These are phyloP conservation scores for Lepidostoma basale DNA, from an alignment of 1,140 invertebrate species.

Conservation along the genomic window DNA sequence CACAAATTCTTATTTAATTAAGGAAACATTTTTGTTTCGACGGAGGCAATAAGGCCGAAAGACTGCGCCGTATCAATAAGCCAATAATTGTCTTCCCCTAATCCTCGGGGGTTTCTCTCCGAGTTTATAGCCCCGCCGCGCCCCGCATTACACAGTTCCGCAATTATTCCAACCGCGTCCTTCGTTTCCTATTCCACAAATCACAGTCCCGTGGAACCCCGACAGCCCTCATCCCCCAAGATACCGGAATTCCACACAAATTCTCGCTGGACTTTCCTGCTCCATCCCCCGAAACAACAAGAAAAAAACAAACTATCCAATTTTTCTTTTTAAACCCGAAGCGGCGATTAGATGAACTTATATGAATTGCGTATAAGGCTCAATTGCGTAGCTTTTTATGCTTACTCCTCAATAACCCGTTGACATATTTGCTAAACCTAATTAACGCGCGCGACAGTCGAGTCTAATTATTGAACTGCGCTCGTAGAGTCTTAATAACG, in stretches of 20 bases:
- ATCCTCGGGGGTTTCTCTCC: conserved; percentile 15
- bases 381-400: too few species aligned
- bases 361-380: too few species aligned
- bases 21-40: too few species aligned
- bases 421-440: too few species aligned
- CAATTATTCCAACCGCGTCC: conserved; percentile 40
- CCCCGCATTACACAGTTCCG: conserved; percentile 14
- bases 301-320: conserved; percentile 10
- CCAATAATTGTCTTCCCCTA: conserved; percentile 4
- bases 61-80: neutral
- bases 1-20: too few species aligned
- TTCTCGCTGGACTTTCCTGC: conserved; percentile 19
- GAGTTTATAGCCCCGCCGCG: conserved; percentile 1
- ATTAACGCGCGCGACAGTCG: too few species aligned
- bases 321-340: conserved; percentile 12
- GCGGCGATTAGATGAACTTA: too few species aligned
- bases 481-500: too few species aligned
- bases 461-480: too few species aligned
- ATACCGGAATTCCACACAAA: conserved; percentile 19
- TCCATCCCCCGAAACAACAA: neutral
- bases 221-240: conserved; percentile 1
- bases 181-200: conserved; percentile 40
- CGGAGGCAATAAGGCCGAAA: too few species aligned
- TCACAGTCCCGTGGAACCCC: conserved; percentile 36
- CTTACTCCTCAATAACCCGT: too few species aligned